phyloP scores from a whole-genome alignment of 1,140 invertebrate genomes.

The Aporrectodea caliginosa region DNA sequence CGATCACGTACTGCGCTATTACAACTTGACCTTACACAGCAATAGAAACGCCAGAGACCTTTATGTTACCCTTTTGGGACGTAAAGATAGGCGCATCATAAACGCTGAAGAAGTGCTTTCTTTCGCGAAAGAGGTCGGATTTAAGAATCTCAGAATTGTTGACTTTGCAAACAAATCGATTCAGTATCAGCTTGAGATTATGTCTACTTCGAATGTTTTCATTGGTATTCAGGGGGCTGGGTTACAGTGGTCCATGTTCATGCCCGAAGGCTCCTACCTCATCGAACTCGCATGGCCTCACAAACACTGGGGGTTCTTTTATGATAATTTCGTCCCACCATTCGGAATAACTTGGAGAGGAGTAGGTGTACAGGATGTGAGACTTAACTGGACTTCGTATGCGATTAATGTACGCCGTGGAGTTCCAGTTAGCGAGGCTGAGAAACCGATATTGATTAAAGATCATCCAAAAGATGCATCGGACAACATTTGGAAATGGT shows the following conservation, averaged over 20 bases:
- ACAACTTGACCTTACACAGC: too few species aligned
- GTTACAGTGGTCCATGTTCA: constrained; percentile 25
- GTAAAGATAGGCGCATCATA: neutral
- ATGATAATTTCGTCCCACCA: neutral
- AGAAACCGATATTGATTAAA: neutral
- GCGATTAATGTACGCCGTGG: neutral
- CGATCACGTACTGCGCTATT: neutral
- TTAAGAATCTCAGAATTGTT: neutral
- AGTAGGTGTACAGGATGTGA: neutral
- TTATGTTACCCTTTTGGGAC: neutral
- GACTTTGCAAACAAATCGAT: neutral
- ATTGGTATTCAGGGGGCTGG: constrained; percentile 22
- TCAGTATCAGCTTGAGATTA: neutral
- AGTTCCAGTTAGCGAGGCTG: neutral
- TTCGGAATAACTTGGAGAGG: neutral
- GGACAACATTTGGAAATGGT: constrained; percentile 11
- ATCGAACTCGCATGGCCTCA: constrained; percentile 24
- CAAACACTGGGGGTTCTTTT: constrained; percentile 21
- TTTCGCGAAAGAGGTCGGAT: neutral
- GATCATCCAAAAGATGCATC: neutral
- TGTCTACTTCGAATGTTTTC: neutral
- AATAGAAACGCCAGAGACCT: neutral
- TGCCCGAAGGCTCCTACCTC: constrained; percentile 11
- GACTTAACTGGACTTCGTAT: neutral
- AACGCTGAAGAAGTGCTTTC: constrained; percentile 9